phyloP scores from a whole-genome alignment of 1,140 invertebrate species.

The Brachionus koreanus region DNA sequence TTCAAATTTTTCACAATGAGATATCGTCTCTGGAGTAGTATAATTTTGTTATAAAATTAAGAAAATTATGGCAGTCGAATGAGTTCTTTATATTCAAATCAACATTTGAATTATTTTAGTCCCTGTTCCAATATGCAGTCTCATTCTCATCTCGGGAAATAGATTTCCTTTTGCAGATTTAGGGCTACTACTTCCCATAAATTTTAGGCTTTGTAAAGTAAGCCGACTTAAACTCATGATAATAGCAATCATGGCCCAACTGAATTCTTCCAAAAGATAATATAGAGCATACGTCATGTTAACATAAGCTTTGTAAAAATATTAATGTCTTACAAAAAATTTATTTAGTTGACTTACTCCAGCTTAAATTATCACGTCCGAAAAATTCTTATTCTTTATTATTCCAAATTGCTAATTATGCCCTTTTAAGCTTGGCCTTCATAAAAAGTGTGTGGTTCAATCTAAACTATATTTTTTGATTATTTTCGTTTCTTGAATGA shows the following conservation, averaged over 20 bases:
- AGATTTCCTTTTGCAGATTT: background rate
- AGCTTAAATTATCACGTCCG: background rate
- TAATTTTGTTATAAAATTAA: background rate
- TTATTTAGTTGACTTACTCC: background rate
- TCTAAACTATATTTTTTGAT: background rate
- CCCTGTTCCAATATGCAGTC: slow-evolving; percentile 4
- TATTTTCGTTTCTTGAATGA: background rate
- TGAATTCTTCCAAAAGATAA: background rate
- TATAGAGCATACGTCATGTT: background rate
- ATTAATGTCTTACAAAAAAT: background rate
- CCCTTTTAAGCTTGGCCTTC: background rate
- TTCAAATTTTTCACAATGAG: background rate
- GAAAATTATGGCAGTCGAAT: background rate
- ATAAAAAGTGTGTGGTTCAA: background rate
- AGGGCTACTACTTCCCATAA: background rate
- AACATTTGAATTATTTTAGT: too few relatives aligned
- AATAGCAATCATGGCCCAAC: slow-evolving; percentile 12
- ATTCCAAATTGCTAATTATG: background rate
- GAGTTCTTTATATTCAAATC: background rate
- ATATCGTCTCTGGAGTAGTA: background rate
- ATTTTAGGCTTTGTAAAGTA: background rate
- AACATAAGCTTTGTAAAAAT: background rate
- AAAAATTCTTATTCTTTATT: slow-evolving; percentile 36
- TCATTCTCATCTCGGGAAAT: background rate
- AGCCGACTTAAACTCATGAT: background rate